Percentiles rank a stretch among this genome's conserved stretches.
These are phyloP conservation scores for Sitobion miscanthi DNA, from an alignment of 1,140 invertebrate genomes.

Conservation along the genomic window DNA sequence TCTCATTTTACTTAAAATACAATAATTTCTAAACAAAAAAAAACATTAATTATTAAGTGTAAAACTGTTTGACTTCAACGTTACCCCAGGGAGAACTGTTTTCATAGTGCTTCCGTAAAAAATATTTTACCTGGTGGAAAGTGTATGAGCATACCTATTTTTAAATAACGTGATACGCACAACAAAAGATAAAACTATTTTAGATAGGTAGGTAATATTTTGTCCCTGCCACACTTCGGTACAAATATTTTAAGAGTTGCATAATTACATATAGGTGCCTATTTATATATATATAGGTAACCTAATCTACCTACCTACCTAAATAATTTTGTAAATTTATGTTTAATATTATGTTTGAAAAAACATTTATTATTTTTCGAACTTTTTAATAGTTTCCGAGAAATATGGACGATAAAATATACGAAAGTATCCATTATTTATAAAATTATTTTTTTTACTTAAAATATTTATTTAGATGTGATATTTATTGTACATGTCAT, in stretches of 20 bases:
- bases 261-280: neutral
- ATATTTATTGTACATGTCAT: neutral
- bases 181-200: too few relatives aligned
- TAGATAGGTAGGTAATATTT: too few relatives aligned
- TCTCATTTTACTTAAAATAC: neutral
- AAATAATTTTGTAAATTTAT: neutral
- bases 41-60: neutral
- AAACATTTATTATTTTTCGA: neutral
- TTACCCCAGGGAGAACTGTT: neutral
- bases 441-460: neutral
- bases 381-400: too few relatives aligned
- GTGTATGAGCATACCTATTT: neutral
- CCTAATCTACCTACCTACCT: too few relatives aligned
- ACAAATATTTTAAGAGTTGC: neutral
- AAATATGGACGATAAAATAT: too few relatives aligned
- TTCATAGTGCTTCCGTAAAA: neutral
- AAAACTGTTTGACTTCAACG: neutral
- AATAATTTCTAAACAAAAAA: neutral
- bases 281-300: too few relatives aligned
- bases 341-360: neutral
- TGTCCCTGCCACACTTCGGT: neutral
- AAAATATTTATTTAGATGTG: neutral
- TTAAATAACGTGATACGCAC: neutral
- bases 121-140: neutral
- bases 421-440: too few relatives aligned